These are phyloP conservation scores for Aleiodes testaceus DNA, from an alignment of 2,888 invertebrate species.

Conservation along the genomic window DNA sequence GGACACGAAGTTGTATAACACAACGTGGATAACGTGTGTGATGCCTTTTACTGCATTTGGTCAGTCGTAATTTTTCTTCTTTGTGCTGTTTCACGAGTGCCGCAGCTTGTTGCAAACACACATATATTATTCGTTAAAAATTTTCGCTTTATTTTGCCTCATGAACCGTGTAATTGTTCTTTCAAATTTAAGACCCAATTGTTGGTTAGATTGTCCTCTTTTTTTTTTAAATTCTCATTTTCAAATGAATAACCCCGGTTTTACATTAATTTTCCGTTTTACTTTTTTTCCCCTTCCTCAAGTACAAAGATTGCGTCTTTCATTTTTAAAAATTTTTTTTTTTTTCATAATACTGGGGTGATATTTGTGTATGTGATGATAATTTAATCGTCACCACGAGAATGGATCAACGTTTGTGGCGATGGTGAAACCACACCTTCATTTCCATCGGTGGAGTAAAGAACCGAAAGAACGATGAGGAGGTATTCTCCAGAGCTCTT, in stretches of 20 bases:
- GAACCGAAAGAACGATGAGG: no score
- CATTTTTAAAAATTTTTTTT: background rate
- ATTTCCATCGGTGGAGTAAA: background rate
- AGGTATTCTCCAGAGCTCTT: constrained; percentile 5
- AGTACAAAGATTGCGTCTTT: background rate
- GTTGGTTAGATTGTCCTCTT: background rate
- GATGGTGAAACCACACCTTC: constrained; percentile 15
- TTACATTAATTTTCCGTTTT: background rate
- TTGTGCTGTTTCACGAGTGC: constrained; percentile 45
- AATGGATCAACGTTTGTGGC: constrained; percentile 26
- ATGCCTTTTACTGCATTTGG: constrained; percentile 62
- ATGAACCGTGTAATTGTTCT: constrained; percentile 27
- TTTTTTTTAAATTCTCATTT: no score
- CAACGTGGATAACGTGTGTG: constrained; percentile 46
- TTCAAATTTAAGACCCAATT: constrained; percentile 16
- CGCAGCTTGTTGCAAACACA: constrained; percentile 20
- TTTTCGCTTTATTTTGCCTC: constrained; percentile 13
- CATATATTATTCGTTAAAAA: background rate
- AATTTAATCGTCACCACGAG: constrained; percentile 10
- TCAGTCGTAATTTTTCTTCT: constrained; percentile 59
- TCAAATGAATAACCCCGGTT: background rate
- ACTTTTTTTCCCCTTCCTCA: background rate
- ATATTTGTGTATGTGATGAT: constrained; percentile 13
- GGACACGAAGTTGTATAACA: constrained; percentile 42
- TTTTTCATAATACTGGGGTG: background rate